A percentile compares a stretch with the other conserved stretches of the same genome.
phyloP scores from a whole-genome alignment of 2,888 invertebrate genomes.

The Caenorhabditis sp. region DNA sequence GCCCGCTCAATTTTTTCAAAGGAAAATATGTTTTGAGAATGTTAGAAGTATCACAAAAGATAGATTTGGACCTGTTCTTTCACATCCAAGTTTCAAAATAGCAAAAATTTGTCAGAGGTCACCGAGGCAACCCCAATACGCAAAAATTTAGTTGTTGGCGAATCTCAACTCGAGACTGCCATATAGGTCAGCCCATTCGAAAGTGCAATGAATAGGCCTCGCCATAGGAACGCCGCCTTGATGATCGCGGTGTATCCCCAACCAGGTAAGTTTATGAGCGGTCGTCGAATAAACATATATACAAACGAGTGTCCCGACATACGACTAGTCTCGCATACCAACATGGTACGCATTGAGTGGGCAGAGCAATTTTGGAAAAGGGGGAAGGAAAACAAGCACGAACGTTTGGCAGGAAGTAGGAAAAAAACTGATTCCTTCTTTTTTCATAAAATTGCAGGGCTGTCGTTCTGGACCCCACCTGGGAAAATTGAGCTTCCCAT shows the following conservation, averaged over 20 bases:
- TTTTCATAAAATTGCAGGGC: no score
- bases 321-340: neutral
- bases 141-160: conserved; percentile 1
- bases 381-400: neutral
- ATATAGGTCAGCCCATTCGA: neutral
- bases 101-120: neutral
- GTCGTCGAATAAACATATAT: neutral
- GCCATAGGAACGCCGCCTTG: conserved; percentile 1
- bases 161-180: neutral
- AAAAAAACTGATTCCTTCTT: no score
- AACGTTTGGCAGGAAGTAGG: no score
- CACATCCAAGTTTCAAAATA: no score
- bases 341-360: neutral
- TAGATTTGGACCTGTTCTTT: no score
- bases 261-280: neutral
- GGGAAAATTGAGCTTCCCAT: no score
- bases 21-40: no score
- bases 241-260: neutral
- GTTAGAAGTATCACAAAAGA: no score
- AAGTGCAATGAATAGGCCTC: conserved; percentile 1
- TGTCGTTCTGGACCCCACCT: no score
- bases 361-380: neutral
- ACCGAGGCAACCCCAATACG: neutral
- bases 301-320: neutral
- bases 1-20: no score